These are phyloP conservation scores for Verasper variegatus DNA, from an alignment of 2,113 vertebrate species.

Conservation along the genomic window DNA sequence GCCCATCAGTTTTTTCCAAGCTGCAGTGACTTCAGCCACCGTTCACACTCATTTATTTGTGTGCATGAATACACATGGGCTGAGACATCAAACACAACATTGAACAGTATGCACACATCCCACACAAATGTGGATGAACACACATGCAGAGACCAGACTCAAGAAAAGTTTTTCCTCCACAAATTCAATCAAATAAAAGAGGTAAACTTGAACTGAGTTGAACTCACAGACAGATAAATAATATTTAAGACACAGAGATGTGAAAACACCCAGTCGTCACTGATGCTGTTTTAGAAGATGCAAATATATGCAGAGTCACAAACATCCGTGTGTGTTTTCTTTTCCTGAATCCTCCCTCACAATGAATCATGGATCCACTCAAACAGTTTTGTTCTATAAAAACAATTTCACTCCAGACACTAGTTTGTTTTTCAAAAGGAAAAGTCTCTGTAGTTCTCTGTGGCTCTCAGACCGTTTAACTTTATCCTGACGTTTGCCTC, in stretches of 20 bases:
- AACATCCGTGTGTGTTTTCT: conserved; percentile 33
- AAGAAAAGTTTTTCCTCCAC: too few species aligned
- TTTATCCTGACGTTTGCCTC: conserved; percentile 40
- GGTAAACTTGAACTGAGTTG: neutral
- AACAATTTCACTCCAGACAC: conserved; percentile 49
- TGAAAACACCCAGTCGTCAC: conserved; percentile 40
- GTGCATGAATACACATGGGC: too few species aligned
- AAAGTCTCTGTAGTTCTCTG: conserved; percentile 45
- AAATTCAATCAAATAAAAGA: too few species aligned
- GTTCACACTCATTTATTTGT: too few species aligned
- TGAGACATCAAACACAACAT: too few species aligned
- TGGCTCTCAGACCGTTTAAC: conserved; percentile 37
- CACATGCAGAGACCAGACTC: too few species aligned
- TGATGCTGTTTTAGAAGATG: conserved; percentile 13
- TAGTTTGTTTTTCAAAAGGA: conserved; percentile 50
- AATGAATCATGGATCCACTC: conserved; percentile 50
- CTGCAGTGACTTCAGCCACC: too few species aligned
- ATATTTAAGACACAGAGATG: neutral
- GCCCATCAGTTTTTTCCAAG: too few species aligned
- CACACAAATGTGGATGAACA: too few species aligned
- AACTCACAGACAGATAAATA: neutral
- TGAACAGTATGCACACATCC: too few species aligned
- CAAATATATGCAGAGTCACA: conserved; percentile 70
- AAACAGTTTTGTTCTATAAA: conserved; percentile 51
- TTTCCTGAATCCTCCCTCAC: conserved; percentile 35